These are phyloP conservation scores for Hepsetus odoe DNA, from an alignment of 2,113 vertebrate genomes.

Conservation along the genomic window DNA sequence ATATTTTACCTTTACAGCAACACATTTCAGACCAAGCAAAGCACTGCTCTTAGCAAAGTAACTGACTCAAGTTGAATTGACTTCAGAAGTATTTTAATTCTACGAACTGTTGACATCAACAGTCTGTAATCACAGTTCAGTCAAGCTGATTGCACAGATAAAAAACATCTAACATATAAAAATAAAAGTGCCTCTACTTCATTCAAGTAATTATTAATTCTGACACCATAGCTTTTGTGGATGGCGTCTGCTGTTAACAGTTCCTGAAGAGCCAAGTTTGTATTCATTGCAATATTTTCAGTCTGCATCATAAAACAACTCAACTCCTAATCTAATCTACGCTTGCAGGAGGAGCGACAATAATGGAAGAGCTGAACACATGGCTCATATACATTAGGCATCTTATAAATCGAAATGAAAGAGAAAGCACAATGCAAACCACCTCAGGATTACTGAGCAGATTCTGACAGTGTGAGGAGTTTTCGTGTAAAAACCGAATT, in stretches of 20 bases:
- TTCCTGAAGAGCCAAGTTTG: conserved; percentile 54
- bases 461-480: conserved; percentile 42
- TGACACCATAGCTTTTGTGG: conserved; percentile 55
- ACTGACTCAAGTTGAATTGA: conserved; percentile 7
- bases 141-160: conserved; percentile 53
- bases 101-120: conserved; percentile 62
- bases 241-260: conserved; percentile 56
- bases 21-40: neutral
- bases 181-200: conserved; percentile 54
- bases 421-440: conserved; percentile 52
- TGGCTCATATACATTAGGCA: conserved; percentile 68
- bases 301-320: conserved; percentile 41
- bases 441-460: conserved; percentile 60
- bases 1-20: neutral
- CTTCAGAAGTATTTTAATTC: conserved; percentile 31
- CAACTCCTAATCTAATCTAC: conserved; percentile 53
- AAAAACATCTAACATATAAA: conserved; percentile 36
- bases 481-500: conserved; percentile 20
- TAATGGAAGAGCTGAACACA: conserved; percentile 69
- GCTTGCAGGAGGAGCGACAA: conserved; percentile 59
- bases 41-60: neutral
- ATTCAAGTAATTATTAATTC: conserved; percentile 51
- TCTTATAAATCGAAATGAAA: conserved; percentile 67
- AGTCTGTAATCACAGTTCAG: conserved; percentile 64
- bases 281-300: conserved; percentile 65